phyloP scores from a whole-genome alignment of 2,113 vertebrate genomes.

The Otus sunia region DNA sequence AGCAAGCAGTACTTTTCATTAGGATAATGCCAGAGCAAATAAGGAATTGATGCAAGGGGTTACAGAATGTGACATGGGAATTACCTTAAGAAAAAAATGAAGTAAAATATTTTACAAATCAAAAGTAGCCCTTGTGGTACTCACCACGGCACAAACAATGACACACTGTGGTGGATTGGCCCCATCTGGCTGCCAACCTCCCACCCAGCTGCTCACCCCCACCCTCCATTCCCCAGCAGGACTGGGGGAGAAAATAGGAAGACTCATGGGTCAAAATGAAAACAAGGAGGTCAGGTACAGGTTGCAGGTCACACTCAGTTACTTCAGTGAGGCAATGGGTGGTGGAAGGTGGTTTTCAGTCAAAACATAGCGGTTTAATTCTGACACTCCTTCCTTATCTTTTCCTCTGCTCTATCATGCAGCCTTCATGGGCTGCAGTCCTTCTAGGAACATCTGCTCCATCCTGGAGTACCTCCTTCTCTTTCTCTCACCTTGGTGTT shows the following conservation, averaged over 20 bases:
- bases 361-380: background rate
- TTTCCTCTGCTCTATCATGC: background rate
- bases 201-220: background rate
- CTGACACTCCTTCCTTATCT: background rate
- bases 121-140: background rate
- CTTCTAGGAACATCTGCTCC: background rate
- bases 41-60: background rate
- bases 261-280: background rate
- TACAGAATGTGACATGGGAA: background rate
- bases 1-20: background rate
- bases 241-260: background rate
- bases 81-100: background rate
- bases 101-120: background rate
- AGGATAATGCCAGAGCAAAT: background rate
- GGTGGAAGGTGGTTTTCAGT: background rate
- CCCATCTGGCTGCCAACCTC: background rate
- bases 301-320: background rate
- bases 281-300: background rate
- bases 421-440: background rate
- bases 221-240: background rate
- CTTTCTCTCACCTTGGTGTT: background rate
- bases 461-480: background rate
- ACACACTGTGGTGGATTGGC: background rate
- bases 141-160: background rate
- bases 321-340: background rate